Conservation (phyloP, 1,140 invertebrate species). For the Procambarus virginalis region DNA sequence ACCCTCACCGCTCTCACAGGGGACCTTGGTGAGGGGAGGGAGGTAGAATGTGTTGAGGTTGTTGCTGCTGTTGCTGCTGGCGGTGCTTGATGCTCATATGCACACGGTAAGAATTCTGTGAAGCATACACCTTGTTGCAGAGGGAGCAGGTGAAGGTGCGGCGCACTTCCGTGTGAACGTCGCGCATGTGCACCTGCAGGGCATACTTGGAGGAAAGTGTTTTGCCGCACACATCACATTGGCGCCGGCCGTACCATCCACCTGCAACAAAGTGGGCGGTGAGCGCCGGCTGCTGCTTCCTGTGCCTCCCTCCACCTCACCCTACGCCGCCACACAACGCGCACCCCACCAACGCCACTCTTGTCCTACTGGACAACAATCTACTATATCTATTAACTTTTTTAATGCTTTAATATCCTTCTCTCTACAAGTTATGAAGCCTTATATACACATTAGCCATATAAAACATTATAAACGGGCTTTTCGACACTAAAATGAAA, state of each 20-base stretch:
- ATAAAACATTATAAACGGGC: slow-evolving; percentile 20
- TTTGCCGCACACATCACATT: slow-evolving; percentile 91
- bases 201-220: slow-evolving; percentile 87
- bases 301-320: background rate
- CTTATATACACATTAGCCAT: background rate
- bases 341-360: slow-evolving; percentile 12
- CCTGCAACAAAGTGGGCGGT: slow-evolving; percentile 59
- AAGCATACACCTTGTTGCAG: slow-evolving; percentile 68
- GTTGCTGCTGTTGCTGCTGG: slow-evolving; percentile 42
- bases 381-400: background rate
- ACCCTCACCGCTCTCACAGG: slow-evolving; percentile 25
- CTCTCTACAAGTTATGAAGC: background rate
- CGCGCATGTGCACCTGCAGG: slow-evolving; percentile 89
- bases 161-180: slow-evolving; percentile 83
- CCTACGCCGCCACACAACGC: slow-evolving; percentile 16
- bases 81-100: slow-evolving; percentile 69
- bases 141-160: slow-evolving; percentile 61
- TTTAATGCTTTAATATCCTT: background rate
- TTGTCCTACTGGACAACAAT: background rate
- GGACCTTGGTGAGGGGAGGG: background rate
- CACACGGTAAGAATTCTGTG: slow-evolving; percentile 66
- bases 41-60: background rate
- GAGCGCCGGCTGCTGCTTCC: slow-evolving; percentile 15
- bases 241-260: slow-evolving; percentile 81
- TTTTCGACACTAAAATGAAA: slow-evolving; percentile 34